A percentile compares a stretch with the other conserved stretches of the same genome.
These are phyloP conservation scores for Muscicapa striata DNA, from an alignment of 2,797 vertebrate species.

Conservation along the genomic window DNA sequence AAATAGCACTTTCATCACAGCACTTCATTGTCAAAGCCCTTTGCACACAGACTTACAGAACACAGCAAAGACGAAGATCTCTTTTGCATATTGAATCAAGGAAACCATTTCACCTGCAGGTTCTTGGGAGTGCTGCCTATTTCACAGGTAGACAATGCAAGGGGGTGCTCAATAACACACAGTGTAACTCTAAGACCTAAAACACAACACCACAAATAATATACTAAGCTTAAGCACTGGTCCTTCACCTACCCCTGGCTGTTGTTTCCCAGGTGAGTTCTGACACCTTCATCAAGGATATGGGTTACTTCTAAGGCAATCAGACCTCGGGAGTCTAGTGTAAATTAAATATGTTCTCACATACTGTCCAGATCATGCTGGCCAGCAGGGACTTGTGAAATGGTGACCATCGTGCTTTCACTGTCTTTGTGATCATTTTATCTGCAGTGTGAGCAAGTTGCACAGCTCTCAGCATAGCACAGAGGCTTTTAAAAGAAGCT, in stretches of 20 bases:
- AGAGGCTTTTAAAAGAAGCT: conserved; percentile 18
- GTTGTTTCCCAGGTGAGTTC: not conserved
- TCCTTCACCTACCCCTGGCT: not conserved
- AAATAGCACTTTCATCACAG: conserved; percentile 42
- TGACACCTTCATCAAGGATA: not conserved
- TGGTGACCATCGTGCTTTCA: not conserved
- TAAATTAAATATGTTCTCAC: not conserved
- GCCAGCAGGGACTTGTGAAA: not conserved
- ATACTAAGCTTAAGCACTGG: not conserved
- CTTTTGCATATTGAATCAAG: conserved; percentile 36
- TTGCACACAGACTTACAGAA: conserved; percentile 28
- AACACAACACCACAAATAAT: not conserved
- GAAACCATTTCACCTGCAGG: not conserved
- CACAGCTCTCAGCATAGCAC: not conserved
- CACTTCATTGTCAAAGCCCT: conserved; percentile 66
- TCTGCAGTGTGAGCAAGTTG: not conserved
- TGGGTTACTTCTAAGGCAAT: not conserved
- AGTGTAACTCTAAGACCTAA: not conserved
- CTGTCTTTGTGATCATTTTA: not conserved
- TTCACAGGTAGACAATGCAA: fast-evolving
- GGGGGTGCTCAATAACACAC: not conserved
- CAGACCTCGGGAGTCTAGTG: not conserved
- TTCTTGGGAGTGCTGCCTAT: not conserved
- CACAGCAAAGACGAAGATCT: not conserved
- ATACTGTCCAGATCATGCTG: not conserved